Evolutionary conservation across 2,113 vertebrate species (phyloP), one percentile per base, ranked within the genome.

Genomic region (Bos taurus): DNA sequence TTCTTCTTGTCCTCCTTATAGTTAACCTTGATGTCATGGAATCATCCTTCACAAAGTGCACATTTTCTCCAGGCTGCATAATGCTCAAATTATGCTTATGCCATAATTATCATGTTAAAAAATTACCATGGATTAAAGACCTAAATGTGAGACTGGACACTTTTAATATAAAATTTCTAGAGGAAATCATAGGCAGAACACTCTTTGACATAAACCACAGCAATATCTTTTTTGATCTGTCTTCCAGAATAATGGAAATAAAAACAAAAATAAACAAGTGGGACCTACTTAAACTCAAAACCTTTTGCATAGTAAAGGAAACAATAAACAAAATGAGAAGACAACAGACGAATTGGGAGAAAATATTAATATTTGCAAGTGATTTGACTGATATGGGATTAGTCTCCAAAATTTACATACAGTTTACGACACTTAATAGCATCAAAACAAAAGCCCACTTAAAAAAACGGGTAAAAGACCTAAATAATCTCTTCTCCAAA

Each of bases 41-140:
- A n/a, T 93, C n/a, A 71, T 82, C 67, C 62, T 81, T 96, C 78
- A 96, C 71, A 81, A 95, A 93, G 84, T 52, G 2, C 57, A 94
- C 15, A 77, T 57, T 57, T 28, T 83, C 71, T 95, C 40, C 46
- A 64, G 87, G 57, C 90, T 97, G 67, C 62, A 87, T 40, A 94
- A 60, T 94, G 81, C 4, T 96, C 90, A 88, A 71, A 50, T 84
- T 57, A 96, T 52, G 28, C 43, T 93, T 71, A 85, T 60, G 54
- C 64, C 60, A 15, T 91, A 80, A 46, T 93, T 86, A 25, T 48
- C 19, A 21, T 78, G 82, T 94, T 90, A 81, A 78, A 88, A 77
- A 43, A 77, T 26, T 7, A 15, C 71, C 40, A 77, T 43, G 71
- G 23, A 26, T 26, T 77, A 77, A 43, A 77, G 71, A 26, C 40